Percentiles rank a stretch among this genome's conserved stretches.
Conservation (phyloP, 2,797 vertebrate genomes). For the Oreochromis mossambicus region DNA sequence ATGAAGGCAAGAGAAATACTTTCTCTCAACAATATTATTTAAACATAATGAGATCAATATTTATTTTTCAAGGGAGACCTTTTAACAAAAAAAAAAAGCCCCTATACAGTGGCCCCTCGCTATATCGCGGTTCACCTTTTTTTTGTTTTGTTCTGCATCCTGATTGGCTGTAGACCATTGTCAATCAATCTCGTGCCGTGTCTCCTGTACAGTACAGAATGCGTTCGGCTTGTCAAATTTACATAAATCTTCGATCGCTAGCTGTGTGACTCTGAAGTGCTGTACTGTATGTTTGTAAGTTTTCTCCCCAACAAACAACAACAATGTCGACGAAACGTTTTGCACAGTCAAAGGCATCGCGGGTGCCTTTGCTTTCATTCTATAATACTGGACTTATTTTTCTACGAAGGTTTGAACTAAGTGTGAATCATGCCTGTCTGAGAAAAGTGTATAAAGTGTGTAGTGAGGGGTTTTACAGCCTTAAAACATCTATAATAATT, state of each 20-base stretch:
- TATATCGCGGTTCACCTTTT: too few species aligned
- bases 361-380: neutral
- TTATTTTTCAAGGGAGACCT: too few species aligned
- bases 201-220: neutral
- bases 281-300: neutral
- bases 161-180: neutral
- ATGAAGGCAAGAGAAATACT: too few species aligned
- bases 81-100: too few species aligned
- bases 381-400: neutral
- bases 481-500: neutral
- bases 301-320: neutral
- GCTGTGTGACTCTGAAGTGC: neutral
- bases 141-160: neutral
- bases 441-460: neutral
- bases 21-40: too few species aligned
- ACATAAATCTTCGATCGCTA: neutral
- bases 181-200: neutral
- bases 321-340: neutral
- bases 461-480: neutral
- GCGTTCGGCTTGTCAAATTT: neutral
- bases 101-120: too few species aligned
- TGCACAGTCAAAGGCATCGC: too few species aligned
- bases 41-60: too few species aligned
- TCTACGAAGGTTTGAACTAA: neutral
- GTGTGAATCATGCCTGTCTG: neutral